Conservation (phyloP, 2,888 invertebrate species). For the Calameuta pallipes region DNA sequence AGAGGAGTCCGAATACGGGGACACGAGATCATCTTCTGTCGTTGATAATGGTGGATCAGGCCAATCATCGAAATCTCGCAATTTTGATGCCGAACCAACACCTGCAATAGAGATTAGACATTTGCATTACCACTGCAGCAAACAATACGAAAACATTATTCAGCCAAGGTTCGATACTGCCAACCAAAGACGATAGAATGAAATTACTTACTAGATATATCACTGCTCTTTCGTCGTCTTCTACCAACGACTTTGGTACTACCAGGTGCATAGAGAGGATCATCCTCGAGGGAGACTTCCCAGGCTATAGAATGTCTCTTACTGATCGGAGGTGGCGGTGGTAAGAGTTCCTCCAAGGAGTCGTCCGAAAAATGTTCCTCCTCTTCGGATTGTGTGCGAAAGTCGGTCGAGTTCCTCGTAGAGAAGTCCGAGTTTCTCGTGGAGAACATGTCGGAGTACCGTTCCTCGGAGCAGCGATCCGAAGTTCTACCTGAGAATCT, state of each 20-base stretch:
- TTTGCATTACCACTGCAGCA: not conserved
- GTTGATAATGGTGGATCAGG: conserved; percentile 77
- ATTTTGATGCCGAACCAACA: conserved; percentile 79
- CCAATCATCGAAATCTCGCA: conserved; percentile 79
- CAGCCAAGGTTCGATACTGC: not conserved
- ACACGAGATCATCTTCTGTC: conserved; percentile 76
- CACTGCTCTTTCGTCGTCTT: conserved; percentile 66
- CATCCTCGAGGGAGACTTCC: conserved; percentile 84
- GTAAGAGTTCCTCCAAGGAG: conserved; percentile 82
- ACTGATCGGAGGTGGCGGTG: conserved; percentile 71
- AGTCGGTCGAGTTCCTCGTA: conserved; percentile 62
- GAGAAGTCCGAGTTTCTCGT: conserved; percentile 54
- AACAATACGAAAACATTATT: not conserved
- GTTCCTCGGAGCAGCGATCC: conserved; percentile 52
- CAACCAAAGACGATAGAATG: not conserved
- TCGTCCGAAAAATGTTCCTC: conserved; percentile 84
- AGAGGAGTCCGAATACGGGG: conserved; percentile 76
- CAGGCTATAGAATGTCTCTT: conserved; percentile 87
- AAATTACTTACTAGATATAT: conserved; percentile 64
- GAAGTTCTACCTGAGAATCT: conserved; percentile 55
- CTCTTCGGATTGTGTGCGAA: conserved; percentile 66
- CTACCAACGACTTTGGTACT: conserved; percentile 74
- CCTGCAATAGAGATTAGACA: conserved; percentile 64
- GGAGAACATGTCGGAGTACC: conserved; percentile 32
- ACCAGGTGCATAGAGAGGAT: conserved; percentile 77